Evolutionary conservation across 2,888 invertebrate species (phyloP), one percentile per base, ranked within the genome.

Genomic region (Hermaeophaga mercurialis): DNA sequence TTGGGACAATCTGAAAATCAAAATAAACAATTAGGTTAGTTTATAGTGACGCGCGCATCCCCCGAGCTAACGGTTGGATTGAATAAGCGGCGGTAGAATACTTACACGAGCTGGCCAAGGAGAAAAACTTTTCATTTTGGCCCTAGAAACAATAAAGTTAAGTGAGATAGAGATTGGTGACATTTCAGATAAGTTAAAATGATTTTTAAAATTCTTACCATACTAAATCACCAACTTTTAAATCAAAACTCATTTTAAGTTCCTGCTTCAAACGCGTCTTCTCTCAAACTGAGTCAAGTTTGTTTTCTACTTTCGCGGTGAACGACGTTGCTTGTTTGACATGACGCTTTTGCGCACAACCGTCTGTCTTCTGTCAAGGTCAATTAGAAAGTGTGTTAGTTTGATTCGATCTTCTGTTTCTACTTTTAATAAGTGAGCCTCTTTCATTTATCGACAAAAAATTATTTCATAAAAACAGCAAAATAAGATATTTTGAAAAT

Each of bases 51-150:
- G 54, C 38, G 49, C 54, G 62, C 54, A 45, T 47, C 63, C 60
- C 60, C 56, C 61, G 62, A 60, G 50, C 63, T 75, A 78, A 78
- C 78, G 76, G 79, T 78, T 76, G 75, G 70, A 68, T 71, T 71
- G 72, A 69, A 72, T 60, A 48, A 34, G 54, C 49, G 55, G 58
- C 54, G 57, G 58, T 65, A 66, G 66, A 65, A 71, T 76, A 87
- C 91, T 90, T 86, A 96, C 95, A 87, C 92, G 91, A 80, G 94
- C 95, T 63, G 96, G 96, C 96, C 96, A 96, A 64, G 94, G 92
- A 67, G 94, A 91, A 82, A 93, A 96, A 69, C 94, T 93, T 84
- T 94, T 96, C 94, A 96, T 94, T 85, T 95, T 96, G 56, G 96
- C 95, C 96, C 96, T 96, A 85, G 68, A 85, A 85, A 68, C 71